phyloP scores from a whole-genome alignment of 2,797 vertebrate species.

The Columba guinea region DNA sequence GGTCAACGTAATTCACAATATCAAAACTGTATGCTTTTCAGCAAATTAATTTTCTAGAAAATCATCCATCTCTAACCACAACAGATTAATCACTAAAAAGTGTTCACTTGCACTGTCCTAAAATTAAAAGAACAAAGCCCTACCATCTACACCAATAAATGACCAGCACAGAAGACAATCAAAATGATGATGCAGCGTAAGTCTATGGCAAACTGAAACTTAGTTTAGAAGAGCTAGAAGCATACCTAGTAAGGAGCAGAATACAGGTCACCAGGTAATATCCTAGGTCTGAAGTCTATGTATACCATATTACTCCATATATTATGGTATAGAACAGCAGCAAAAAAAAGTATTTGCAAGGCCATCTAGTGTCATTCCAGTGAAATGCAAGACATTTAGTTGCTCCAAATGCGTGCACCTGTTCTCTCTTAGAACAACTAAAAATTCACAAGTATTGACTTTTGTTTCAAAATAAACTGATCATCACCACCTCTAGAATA shows the following conservation, averaged over 20 bases:
- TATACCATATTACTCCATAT: not conserved
- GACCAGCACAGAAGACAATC: not conserved
- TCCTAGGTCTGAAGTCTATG: not conserved
- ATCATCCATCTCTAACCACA: not conserved
- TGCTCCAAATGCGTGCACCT: not conserved
- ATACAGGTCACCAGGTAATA: not conserved
- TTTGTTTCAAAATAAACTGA: not conserved
- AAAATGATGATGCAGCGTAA: not conserved
- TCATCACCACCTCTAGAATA: not conserved
- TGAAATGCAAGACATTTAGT: not conserved
- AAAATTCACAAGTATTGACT: not conserved
- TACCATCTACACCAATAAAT: not conserved
- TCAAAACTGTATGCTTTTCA: not conserved
- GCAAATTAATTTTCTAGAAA: not conserved
- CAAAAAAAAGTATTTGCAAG: not conserved
- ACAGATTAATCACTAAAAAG: not conserved
- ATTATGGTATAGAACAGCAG: rapidly evolving
- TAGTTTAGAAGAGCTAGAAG: not conserved
- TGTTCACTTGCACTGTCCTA: not conserved
- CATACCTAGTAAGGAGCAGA: not conserved
- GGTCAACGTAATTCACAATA: not conserved
- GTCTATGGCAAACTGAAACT: not conserved
- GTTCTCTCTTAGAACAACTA: not conserved
- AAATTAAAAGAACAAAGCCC: not conserved
- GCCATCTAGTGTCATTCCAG: slow-evolving; percentile 37